Base-by-base conservation (phyloP, 2,888 invertebrate species). In the Melinaea menophilus region DNA sequence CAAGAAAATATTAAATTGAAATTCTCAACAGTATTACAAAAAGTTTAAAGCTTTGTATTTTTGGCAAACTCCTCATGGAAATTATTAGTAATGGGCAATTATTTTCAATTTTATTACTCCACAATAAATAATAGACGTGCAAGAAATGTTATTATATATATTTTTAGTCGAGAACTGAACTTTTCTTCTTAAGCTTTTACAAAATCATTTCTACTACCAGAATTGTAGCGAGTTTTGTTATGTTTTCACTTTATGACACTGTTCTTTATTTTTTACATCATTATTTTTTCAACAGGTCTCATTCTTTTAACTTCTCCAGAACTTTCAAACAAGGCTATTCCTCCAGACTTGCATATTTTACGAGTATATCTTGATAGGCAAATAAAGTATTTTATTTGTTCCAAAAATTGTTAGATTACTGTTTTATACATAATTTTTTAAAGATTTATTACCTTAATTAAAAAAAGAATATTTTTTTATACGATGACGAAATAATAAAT, bases 251-350 rank as follows among this genome's bases (percentile, higher is more conserved):
- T 9, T 41, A 41, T 41, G 41, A 5, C 3, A 45, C 9, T 51
- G 11, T 2, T 48, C 22, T 56, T 56, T n/a, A 37, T 31, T 9
- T 22, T 65, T 60, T 9, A 58, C 5, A 9, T 22, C 51, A 31
- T 51, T 31, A 45, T 46, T 48, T 45, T 62, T n/a, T 55, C 48
- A 41, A 58, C 91, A 98, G 98, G 97, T 98, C 13, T 98, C 98
- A 0, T 98, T 97, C 88, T 98, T 98, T 90, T 98, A 0, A 98
- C 98, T 0, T 97, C 97, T 72, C 97, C 98, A 0, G 98, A 98
- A 83, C 90, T 98, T 70, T 97, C 97, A 71, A 98, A 97, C 90
- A 97, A 98, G 79, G 97, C 98, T 4, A 98, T 98, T 74, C 98
- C 98, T 1, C 97, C 97, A 0, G 98, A 98, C 84, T 95, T 96